Base-by-base conservation (phyloP, 1,140 invertebrate species). In the Teleogryllus occipitalis region DNA sequence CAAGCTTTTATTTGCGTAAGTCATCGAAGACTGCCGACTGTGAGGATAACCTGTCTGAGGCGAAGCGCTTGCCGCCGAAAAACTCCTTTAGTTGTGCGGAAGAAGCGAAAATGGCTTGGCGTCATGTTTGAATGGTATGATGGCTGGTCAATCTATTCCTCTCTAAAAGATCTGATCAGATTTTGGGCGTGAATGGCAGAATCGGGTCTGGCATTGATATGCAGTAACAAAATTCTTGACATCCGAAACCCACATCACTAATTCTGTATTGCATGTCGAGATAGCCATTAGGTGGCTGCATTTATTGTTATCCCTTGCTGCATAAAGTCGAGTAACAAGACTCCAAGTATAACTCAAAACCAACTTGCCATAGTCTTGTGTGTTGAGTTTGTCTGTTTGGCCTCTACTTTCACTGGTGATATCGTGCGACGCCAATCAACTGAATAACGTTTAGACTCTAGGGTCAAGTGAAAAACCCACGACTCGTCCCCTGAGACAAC, bases 131-230 rank as follows among this genome's bases (percentile, higher is more conserved):
- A 81, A 74, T 54, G 77, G 75, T 85, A 85, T 65, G 83, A 83
- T 80, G 86, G 84, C 76, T 87, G 84, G 47, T 81, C 75, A 21
- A 86, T 79, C 47, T 82, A 77, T 82, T 85, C 82, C 84, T 85
- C 86, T 76, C 82, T 82, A 78, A 85, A 81, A 8, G 77, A 54
- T 54, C 78, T 72, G 27, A 82, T 22, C 22, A 82, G 76, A 27
- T 47, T 74, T 22, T 79, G 48, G 15, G 83, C 84, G 27, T 48
- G 12, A 76, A 27, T 46, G 79, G 81, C 81, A 75, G 80, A 81
- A 80, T 86, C 83, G 22, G 82, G 83, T 74, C 83, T 79, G 21
- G 84, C 82, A 81, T 86, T 85, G 82, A 86, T 85, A 79, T 85
- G 85, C 75, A 83, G 78, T 21, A 85, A 78, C 73, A 81, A 77